Evolutionary conservation across 2,888 invertebrate species (phyloP), one percentile per base, ranked within the genome.

Genomic region (Glomeris marginata): DNA sequence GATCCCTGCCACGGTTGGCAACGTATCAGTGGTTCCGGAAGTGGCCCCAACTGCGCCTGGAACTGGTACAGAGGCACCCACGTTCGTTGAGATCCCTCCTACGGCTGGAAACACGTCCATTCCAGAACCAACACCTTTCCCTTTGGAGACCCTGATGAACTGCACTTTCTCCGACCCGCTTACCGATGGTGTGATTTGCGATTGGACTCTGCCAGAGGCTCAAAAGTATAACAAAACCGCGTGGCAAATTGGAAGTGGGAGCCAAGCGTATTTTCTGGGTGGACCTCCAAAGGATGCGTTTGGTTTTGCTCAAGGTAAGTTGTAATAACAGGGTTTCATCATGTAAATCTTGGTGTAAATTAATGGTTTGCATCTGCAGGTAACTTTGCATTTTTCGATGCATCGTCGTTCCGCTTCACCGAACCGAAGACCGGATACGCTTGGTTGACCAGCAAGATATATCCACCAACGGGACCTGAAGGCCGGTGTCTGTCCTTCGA

Each of bases 401-500:
- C 45, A 2, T 36, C 33, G 1, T 20, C 37, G 8, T 28, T 38
- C 18, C 45, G 45, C 13, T 50, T 22, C 6, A 45, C 21, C 20
- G 28, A 15, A 10, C 45, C 16, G 11, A 35, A 37, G 8, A n/a
- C 21, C 13, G 45, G 22, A 10, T 10, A 15, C 8, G 50, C 38
- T 15, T 50, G 50, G 50, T n/a, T 50, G 38, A 40, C 40, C 21
- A 45, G 50, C 21, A 16, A 21, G 8, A n/a, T 22, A 2, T 22
- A 37, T 16, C 21, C 6, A 5, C 28, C 50, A 21, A 50, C 50
- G 2, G 50, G 40, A n/a, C 50, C 50, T 5, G 8, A 35, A 16
- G 50, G 50, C 13, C 10, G 21, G 15, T 50, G 50, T 35, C 36
- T 50, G 16, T 36, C 45, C n/a, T 50, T 50, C 28, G 45, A 50